phyloP scores from a whole-genome alignment of 2,113 vertebrate species.

The Melanerpes formicivorus region DNA sequence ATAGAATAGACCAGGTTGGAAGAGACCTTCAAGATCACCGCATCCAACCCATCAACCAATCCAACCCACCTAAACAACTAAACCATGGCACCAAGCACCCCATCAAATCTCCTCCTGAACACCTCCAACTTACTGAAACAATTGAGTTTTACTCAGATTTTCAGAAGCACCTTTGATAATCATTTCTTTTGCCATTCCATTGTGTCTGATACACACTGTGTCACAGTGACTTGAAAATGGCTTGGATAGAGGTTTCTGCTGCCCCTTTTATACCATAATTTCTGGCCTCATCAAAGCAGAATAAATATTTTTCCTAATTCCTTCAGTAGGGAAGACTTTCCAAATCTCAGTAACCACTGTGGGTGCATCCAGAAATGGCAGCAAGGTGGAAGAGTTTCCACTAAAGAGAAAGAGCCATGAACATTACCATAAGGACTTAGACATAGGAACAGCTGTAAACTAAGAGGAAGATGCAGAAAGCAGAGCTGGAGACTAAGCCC shows the following conservation, averaged over 20 bases:
- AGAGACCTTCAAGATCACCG: too few relatives aligned
- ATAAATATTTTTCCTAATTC: background rate
- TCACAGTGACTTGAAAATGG: background rate
- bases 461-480: background rate
- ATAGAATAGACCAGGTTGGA: too few relatives aligned
- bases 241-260: background rate
- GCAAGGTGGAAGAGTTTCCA: background rate
- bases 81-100: too few relatives aligned
- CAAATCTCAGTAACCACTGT: background rate
- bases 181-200: background rate
- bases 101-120: too few relatives aligned
- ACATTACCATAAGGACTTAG: background rate
- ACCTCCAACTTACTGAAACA: background rate
- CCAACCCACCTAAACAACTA: too few relatives aligned
- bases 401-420: background rate
- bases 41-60: too few relatives aligned
- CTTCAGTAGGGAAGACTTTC: background rate
- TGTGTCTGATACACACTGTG: rapidly evolving
- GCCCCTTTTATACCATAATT: background rate
- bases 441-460: background rate
- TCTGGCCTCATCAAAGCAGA: background rate
- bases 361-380: background rate
- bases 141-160: background rate
- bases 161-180: background rate
- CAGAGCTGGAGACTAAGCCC: background rate